phyloP scores from a whole-genome alignment of 1,140 invertebrate species.

The Trichonephila clavata region DNA sequence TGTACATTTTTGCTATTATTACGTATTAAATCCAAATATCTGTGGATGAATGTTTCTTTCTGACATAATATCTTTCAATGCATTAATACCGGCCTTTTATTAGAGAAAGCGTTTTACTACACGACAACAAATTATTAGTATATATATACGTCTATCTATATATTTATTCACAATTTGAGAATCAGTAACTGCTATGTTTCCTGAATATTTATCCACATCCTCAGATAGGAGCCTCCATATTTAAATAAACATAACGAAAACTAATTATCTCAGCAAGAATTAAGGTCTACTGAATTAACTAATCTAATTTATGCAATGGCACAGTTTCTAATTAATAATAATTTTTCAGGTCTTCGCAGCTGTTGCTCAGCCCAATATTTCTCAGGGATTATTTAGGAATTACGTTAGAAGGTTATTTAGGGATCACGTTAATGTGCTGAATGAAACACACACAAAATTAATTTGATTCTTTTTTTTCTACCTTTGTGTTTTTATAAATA shows the following conservation, averaged over 20 bases:
- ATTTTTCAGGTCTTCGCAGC: conserved; percentile 31
- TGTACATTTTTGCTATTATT: no score
- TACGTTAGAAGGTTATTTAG: neutral
- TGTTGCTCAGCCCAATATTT: conserved; percentile 12
- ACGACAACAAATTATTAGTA: no score
- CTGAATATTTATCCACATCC: neutral
- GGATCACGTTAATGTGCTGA: neutral
- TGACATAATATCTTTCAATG: no score
- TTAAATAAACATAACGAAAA: conserved; percentile 21
- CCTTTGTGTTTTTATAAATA: neutral
- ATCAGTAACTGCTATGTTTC: neutral
- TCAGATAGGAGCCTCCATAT: neutral
- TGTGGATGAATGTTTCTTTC: no score
- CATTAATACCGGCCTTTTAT: no score
- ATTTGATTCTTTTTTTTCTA: neutral
- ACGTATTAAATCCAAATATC: no score
- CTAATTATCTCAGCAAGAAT: conserved; percentile 27
- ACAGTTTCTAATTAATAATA: conserved; percentile 33
- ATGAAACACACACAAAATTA: neutral
- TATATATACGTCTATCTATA: no score
- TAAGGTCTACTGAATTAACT: conserved; percentile 16
- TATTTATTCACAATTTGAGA: no score
- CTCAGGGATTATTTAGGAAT: neutral
- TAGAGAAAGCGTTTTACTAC: no score
- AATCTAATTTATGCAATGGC: conserved; percentile 23